Evolutionary conservation across 1,140 invertebrate genomes (phyloP).

Genomic region (Sitobion miscanthi): DNA sequence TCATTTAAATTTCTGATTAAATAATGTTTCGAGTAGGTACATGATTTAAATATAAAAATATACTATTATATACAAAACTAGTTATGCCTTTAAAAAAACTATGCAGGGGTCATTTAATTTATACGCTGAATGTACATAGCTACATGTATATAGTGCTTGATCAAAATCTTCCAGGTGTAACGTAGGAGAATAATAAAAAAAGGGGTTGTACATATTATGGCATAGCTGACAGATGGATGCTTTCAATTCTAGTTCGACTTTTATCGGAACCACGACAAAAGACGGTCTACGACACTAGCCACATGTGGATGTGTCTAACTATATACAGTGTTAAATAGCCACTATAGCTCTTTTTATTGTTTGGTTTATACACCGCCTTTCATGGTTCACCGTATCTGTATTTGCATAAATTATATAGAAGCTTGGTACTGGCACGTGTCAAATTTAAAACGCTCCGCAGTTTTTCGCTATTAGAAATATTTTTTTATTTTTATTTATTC

Average conservation of each 20-base stretch:
- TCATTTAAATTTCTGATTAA: neutral
- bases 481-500: neutral
- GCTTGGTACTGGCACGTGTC: constrained; percentile 36
- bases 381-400: constrained; percentile 16
- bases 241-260: constrained; percentile 56
- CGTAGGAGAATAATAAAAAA: constrained; percentile 50
- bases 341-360: constrained; percentile 37
- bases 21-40: neutral
- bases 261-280: constrained; percentile 39
- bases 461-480: neutral
- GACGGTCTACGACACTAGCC: constrained; percentile 34
- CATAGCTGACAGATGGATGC: constrained; percentile 46
- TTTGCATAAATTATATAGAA: constrained; percentile 37
- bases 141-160: constrained; percentile 18
- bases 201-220: constrained; percentile 11
- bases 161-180: constrained; percentile 55
- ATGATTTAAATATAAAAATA: constrained; percentile 19
- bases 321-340: constrained; percentile 31
- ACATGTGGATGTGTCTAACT: constrained; percentile 36
- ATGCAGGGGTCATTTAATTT: constrained; percentile 20
- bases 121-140: neutral
- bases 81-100: constrained; percentile 14
- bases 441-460: neutral
- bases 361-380: constrained; percentile 33
- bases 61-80: neutral